A percentile compares a stretch with the other conserved stretches of the same genome.
Conservation (phyloP, 2,113 vertebrate genomes). For the Chinchilla lanigera region DNA sequence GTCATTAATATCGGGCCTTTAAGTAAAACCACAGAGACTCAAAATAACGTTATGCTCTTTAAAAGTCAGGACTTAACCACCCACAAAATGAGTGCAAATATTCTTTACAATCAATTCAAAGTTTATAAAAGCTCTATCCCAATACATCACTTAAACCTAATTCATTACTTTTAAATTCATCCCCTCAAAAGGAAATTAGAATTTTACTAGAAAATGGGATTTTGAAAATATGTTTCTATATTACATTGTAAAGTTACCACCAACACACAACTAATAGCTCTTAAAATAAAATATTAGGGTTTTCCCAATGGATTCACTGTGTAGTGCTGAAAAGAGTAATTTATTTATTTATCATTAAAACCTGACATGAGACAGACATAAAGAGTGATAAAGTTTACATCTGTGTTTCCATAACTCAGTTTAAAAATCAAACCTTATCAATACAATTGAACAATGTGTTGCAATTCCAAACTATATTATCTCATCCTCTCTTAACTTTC, state of each 20-base stretch:
- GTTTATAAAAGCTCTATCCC: background rate
- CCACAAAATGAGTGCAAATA: background rate
- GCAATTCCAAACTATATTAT: background rate
- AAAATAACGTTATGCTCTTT: background rate
- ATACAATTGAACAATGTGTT: background rate
- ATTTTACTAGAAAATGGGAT: background rate
- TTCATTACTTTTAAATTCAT: background rate
- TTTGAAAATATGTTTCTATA: background rate
- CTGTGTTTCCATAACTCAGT: background rate
- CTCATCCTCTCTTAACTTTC: background rate
- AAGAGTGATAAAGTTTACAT: background rate
- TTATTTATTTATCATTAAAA: background rate
- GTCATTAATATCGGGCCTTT: background rate
- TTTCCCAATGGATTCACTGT: background rate
- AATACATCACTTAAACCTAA: background rate
- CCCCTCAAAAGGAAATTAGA: background rate
- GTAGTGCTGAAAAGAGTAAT: background rate
- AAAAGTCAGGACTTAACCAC: conserved; percentile 14
- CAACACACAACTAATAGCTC: background rate
- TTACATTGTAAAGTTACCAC: background rate
- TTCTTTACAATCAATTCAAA: background rate
- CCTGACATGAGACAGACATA: background rate
- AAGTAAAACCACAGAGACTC: background rate
- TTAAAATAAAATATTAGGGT: background rate
- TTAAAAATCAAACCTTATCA: background rate